Evolutionary conservation across 2,888 invertebrate genomes (phyloP).

Genomic region (Rotaria socialis): DNA sequence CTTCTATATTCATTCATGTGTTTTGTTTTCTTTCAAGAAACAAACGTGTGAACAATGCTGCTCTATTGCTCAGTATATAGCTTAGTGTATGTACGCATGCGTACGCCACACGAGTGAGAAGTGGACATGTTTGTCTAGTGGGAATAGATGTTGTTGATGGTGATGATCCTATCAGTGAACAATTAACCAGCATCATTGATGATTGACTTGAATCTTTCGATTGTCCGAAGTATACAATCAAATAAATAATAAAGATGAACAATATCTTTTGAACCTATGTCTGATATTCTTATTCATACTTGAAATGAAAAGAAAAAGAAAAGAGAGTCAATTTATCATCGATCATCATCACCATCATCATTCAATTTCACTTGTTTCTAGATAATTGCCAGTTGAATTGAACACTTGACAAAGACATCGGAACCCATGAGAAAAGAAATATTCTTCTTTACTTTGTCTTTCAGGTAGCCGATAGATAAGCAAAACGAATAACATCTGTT

Average conservation of each 20-base stretch:
- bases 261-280: background rate
- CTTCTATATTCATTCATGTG: constrained; percentile 11
- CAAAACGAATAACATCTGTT: background rate
- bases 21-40: constrained; percentile 26
- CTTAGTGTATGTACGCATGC: background rate
- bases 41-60: constrained; percentile 10
- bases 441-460: background rate
- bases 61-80: background rate
- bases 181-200: constrained; percentile 10
- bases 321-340: background rate
- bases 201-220: background rate
- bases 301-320: background rate
- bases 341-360: background rate
- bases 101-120: constrained; percentile 1
- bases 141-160: constrained; percentile 15
- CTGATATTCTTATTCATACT: background rate
- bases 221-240: background rate
- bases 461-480: constrained; percentile 21
- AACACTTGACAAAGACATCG: background rate
- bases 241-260: background rate
- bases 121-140: constrained; percentile 11
- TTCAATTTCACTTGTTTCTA: background rate
- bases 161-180: constrained; percentile 12
- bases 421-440: background rate
- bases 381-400: constrained; percentile 12